Evolutionary conservation across 2,888 invertebrate species (phyloP).

Genomic region (Idaea biselata): DNA sequence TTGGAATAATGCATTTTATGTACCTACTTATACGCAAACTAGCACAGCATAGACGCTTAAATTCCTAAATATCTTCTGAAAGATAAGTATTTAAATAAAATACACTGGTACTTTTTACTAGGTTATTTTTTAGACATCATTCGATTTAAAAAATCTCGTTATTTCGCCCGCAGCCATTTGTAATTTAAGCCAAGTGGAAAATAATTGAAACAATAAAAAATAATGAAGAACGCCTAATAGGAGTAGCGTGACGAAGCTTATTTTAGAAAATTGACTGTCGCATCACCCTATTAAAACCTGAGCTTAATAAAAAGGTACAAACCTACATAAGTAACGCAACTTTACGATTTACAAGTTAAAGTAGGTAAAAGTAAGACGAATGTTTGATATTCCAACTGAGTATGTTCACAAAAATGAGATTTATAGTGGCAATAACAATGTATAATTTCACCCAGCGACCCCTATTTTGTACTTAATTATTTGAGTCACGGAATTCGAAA

Average conservation of each 20-base stretch:
- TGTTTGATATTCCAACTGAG: conserved; percentile 66
- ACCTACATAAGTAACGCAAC: conserved; percentile 16
- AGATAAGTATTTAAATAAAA: not conserved
- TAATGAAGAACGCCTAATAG: not conserved
- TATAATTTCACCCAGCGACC: conserved; percentile 71
- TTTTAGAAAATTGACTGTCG: not conserved
- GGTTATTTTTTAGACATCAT: not conserved
- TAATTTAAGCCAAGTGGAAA: not conserved
- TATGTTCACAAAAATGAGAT: conserved; percentile 70
- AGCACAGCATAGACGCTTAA: not conserved
- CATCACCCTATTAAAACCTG: conserved; percentile 4
- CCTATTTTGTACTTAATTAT: conserved; percentile 74
- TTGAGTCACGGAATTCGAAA: conserved; percentile 77
- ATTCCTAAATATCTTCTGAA: not conserved
- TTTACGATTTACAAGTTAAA: conserved; percentile 16
- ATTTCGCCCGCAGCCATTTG: not conserved
- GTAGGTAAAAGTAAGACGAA: conserved; percentile 29
- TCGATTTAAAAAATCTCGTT: not conserved
- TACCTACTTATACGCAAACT: not conserved
- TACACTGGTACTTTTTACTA: not conserved
- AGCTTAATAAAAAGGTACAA: conserved; percentile 23
- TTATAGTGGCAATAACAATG: conserved; percentile 76
- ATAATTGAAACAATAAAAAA: conserved; percentile 1
- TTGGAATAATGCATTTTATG: not conserved
- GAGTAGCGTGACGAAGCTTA: not conserved